Evolutionary conservation across 30 jellyfish, hydroid and myxozoan species (phyloP).

Genomic region (Catostylus mosaicus): DNA sequence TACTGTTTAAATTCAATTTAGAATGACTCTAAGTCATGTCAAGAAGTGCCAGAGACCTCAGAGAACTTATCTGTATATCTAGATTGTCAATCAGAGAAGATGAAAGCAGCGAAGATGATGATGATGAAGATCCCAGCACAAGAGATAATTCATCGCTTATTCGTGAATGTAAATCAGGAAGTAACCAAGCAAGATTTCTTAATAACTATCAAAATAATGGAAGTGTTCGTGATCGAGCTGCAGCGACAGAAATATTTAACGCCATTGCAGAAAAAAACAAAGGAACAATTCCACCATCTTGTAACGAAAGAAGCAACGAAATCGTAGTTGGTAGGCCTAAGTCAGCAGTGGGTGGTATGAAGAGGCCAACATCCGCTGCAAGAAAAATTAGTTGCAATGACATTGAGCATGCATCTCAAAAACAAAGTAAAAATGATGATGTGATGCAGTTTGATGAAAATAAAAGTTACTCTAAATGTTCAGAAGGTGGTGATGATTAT

Average conservation of each 20-base stretch:
- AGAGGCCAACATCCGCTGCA: slow-evolving; percentile 41
- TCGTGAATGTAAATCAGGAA: no score
- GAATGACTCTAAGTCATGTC: no score
- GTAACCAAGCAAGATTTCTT: no score
- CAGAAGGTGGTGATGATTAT: no score
- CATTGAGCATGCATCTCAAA: neutral
- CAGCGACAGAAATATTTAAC: no score
- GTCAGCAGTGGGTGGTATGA: slow-evolving; percentile 67
- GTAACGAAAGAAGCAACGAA: neutral
- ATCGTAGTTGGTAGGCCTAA: slow-evolving; percentile 75
- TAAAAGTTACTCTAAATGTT: no score
- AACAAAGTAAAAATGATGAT: neutral
- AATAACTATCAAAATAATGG: no score
- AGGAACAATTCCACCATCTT: no score
- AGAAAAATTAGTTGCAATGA: neutral
- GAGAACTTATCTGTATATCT: slow-evolving; percentile 81
- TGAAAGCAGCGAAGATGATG: slow-evolving; percentile 27
- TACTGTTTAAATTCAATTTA: no score
- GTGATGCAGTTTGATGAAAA: neutral
- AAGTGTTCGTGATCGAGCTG: no score
- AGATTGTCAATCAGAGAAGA: slow-evolving; percentile 78
- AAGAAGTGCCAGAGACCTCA: slow-evolving; percentile 75
- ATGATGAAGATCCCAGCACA: neutral
- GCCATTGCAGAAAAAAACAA: no score
- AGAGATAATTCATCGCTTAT: neutral